These are phyloP conservation scores for Gila robusta DNA, from an alignment of 2,797 vertebrate species.

Conservation along the genomic window DNA sequence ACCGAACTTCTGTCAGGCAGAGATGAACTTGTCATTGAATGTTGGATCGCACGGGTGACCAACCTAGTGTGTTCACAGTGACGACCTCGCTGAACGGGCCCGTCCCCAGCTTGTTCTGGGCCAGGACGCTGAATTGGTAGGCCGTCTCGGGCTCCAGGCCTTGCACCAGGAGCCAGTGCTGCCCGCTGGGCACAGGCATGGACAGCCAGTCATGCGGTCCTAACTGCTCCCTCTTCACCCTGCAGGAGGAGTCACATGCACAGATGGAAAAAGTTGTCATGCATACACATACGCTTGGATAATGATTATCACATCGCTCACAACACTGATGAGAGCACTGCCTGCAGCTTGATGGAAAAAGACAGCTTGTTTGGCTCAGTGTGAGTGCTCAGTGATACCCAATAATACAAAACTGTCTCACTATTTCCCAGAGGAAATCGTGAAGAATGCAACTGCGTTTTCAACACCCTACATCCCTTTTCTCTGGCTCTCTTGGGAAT, in stretches of 20 bases:
- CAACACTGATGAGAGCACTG: constrained; percentile 50
- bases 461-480: neutral
- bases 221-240: constrained; percentile 86
- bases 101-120: constrained; percentile 95
- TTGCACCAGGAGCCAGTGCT: constrained; percentile 84
- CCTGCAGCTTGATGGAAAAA: constrained; percentile 50
- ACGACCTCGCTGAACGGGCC: constrained; percentile 96
- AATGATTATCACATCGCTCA: constrained; percentile 48
- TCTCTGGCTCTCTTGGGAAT: neutral
- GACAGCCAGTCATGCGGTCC: constrained; percentile 93
- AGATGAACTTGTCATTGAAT: constrained; percentile 1
- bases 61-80: constrained; percentile 88
- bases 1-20: neutral
- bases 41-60: constrained; percentile 48
- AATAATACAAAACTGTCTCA: constrained; percentile 41
- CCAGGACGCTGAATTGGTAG: constrained; percentile 96
- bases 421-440: constrained; percentile 16
- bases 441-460: constrained; percentile 22
- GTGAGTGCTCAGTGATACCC: constrained; percentile 41
- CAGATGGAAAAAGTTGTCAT: constrained; percentile 41
- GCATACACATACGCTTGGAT: constrained; percentile 35
- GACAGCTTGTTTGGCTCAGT: constrained; percentile 50
- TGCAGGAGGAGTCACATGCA: constrained; percentile 67
- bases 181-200: constrained; percentile 82
- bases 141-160: constrained; percentile 87